Evolutionary conservation across 2,888 invertebrate species (phyloP).

Genomic region (Pollenia amentaria): DNA sequence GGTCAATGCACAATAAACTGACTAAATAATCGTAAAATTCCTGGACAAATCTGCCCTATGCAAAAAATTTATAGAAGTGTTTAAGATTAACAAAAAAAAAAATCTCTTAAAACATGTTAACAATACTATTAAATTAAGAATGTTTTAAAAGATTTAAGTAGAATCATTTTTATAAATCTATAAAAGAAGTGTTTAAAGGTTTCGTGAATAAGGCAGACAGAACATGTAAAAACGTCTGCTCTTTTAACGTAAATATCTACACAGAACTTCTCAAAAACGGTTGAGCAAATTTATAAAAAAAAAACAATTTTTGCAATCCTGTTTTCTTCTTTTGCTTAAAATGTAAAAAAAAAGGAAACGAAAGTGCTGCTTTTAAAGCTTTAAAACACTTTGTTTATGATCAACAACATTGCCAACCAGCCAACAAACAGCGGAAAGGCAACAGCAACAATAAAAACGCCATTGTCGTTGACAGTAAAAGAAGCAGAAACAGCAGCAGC

Average conservation of each 20-base stretch:
- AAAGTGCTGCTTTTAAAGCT: conserved; percentile 57
- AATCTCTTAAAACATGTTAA: neutral
- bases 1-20: conserved; percentile 15
- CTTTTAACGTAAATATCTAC: conserved; percentile 28
- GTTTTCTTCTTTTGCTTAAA: neutral
- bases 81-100: neutral
- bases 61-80: conserved; percentile 2
- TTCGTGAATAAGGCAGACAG: conserved; percentile 24
- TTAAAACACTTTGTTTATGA: conserved; percentile 69
- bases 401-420: conserved; percentile 41
- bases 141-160: neutral
- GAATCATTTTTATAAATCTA: neutral
- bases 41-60: conserved; percentile 43
- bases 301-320: conserved; percentile 18
- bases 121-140: conserved; percentile 20
- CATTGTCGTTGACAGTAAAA: conserved; percentile 53
- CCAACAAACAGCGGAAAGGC: conserved; percentile 37
- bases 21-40: conserved; percentile 44
- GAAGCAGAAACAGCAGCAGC: conserved; percentile 60
- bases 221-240: conserved; percentile 7
- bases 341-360: conserved; percentile 35
- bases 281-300: neutral
- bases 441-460: conserved; percentile 32
- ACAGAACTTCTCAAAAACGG: conserved; percentile 39
- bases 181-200: neutral